Base-by-base conservation (phyloP, 2,113 vertebrate genomes). In the Nerophis ophidion region DNA sequence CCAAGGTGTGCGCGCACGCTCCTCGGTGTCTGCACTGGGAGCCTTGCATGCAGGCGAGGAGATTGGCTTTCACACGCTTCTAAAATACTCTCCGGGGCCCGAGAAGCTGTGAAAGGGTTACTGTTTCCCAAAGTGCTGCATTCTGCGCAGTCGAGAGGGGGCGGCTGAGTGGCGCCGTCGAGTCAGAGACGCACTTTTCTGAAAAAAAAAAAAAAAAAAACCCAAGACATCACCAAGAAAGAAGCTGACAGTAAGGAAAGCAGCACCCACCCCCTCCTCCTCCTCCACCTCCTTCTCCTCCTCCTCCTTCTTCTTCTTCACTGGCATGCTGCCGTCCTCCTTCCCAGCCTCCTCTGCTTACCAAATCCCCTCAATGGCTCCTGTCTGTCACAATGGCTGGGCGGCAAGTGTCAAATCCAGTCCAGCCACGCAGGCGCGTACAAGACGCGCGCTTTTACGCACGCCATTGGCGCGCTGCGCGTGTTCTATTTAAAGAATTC, bases 161-260 rank as follows among this genome's bases (percentile, higher is more conserved):
- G 89, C 89, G 88, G 90, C 90, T 87, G 83, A 89, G 88, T 91
- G 92, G 91, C 90, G 91, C 90, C 89, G 87, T 78, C 74, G 87
- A 91, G 87, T 88, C 88, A 90, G 83, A 87, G 87, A 87, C 88
- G 87, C 82, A 87, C 83, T 85, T 90, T 26, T 91, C 87, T 88
- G 38, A 17, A 11, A 17, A 47, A 15, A 47, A 13, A 13, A 47
- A 12, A 47, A 47, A 54, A 88, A 89, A 88, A 87, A 89, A 86
- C 88, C 84, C 81, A 88, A 91, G 89, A 91, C 90, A 90, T 90
- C 83, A 84, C 88, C 89, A 85, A 87, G 87, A 81, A 88, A 86
- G 85, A 88, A 89, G 88, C 85, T 89, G 89, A 91, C 90, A 91
- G 88, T 89, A 78, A 86, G 85, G 87, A 89, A 89, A 88, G 86